Conservation (phyloP, 2,113 vertebrate genomes). For the Tretioscincus oriximinensis region DNA sequence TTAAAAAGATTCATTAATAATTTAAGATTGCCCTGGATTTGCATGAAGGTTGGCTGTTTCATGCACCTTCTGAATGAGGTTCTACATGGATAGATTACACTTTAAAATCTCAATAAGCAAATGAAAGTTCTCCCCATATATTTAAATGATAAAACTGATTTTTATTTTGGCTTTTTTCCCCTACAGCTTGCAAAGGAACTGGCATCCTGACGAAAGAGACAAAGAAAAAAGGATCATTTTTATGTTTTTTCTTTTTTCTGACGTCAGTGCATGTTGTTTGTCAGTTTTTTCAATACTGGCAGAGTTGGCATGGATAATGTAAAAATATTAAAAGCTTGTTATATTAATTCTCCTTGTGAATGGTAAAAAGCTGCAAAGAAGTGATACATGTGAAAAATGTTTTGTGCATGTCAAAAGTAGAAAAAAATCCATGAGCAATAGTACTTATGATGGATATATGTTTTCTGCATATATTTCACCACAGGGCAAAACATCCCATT, state of each 20-base stretch:
- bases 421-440: not conserved
- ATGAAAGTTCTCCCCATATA: conserved; percentile 24
- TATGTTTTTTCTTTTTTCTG: not conserved
- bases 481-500: not conserved
- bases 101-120: conserved; percentile 6
- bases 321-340: not conserved
- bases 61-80: not conserved
- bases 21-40: not conserved
- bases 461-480: not conserved
- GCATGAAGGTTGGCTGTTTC: not conserved
- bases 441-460: not conserved
- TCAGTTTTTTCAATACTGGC: not conserved
- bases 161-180: not conserved
- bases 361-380: not conserved
- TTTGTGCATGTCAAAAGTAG: not conserved
- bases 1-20: not conserved
- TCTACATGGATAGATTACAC: not conserved
- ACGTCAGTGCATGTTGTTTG: not conserved
- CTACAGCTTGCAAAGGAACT: conserved; percentile 22
- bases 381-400: not conserved
- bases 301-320: not conserved
- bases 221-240: not conserved
- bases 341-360: not conserved
- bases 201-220: conserved; percentile 5
- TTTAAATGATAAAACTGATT: conserved; percentile 27